Base-by-base conservation (phyloP, 2,113 vertebrate species). In the Equus przewalskii region DNA sequence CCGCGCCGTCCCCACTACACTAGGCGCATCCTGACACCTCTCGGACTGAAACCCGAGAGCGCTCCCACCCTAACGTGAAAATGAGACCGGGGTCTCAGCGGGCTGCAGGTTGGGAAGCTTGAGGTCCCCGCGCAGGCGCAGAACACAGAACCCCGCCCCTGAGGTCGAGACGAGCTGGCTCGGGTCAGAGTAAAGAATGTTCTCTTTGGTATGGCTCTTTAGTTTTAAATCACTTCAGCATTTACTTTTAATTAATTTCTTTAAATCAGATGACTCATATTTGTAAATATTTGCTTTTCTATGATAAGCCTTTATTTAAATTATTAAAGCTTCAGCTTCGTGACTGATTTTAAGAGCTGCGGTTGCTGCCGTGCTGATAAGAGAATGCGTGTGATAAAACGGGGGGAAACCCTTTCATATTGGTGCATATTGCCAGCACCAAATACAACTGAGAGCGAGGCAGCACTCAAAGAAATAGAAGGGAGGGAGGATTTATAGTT, bases 251-350 rank as follows among this genome's bases (percentile, higher is more conserved):
- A 97, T 98, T 97, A 49, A 92, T 85, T 94, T 72, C 85, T 87
- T 85, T 85, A 83, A 86, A 96, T 98, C 94, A 97, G 90, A 75
- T 14, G 67, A 97, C 41, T 96, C 92, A 44, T 96, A 96, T 94
- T 98, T 96, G 95, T 98, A 96, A 98, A 98, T 98, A 98, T 98
- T 69, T 86, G 98, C 97, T 98, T 97, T 97, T 95, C 94, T 96
- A 54, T 56, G 90, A 96, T 97, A 96, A 98, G 96, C 95, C 98
- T 98, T 98, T 98, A 97, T 98, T 98, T 98, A 97, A 97, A 97
- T 98, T 98, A 98, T 97, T 98, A 97, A 98, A 98, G 97, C 95
- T 92, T 67, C 21, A 80, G 94, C 94, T 98, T 98, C 97, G 54
- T 98, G 97, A 94, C 96, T 96, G 95, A 91, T 83, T 97, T 96